Conservation (phyloP, 30 jellyfish, hydroid and myxozoan genomes). For the Phacellophora camtschatica region DNA sequence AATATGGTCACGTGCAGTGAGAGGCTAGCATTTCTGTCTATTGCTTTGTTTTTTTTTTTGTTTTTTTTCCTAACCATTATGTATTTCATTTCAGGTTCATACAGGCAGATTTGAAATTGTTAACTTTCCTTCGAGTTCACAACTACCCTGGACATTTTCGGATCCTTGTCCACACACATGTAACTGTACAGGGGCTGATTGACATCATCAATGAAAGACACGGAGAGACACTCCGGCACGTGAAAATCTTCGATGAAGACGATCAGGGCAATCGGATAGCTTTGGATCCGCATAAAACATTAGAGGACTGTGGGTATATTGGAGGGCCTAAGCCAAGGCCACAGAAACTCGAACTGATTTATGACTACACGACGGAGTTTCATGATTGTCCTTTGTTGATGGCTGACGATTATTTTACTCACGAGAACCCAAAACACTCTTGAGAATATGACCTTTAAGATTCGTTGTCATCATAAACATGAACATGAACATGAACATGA, state of each 20-base stretch:
- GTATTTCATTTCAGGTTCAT: slow-evolving; percentile 40
- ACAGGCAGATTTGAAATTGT: slow-evolving; percentile 45
- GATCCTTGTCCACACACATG: slow-evolving; percentile 55
- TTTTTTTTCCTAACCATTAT: no score
- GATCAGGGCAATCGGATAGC: slow-evolving; percentile 15
- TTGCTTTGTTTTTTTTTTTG: neutral
- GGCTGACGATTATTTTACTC: slow-evolving; percentile 51
- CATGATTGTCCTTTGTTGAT: slow-evolving; percentile 62
- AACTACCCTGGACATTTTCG: slow-evolving; percentile 74
- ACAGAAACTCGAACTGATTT: slow-evolving; percentile 42
- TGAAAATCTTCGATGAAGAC: slow-evolving; percentile 37
- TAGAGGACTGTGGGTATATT: slow-evolving; percentile 61
- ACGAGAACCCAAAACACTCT: slow-evolving; percentile 52
- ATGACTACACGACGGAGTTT: slow-evolving; percentile 59
- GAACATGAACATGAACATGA: no score
- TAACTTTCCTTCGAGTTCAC: slow-evolving; percentile 39
- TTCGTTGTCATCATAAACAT: no score
- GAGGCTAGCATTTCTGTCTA: no score
- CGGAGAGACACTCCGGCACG: slow-evolving; percentile 46
- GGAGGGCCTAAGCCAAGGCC: slow-evolving; percentile 71
- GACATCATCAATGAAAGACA: slow-evolving; percentile 46
- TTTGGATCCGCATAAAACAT: slow-evolving; percentile 48
- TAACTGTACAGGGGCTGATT: slow-evolving; percentile 59
- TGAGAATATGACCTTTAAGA: no score
- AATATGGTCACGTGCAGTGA: no score